Base-by-base conservation (phyloP, 2,888 invertebrate species). In the Encarsia formosa region DNA sequence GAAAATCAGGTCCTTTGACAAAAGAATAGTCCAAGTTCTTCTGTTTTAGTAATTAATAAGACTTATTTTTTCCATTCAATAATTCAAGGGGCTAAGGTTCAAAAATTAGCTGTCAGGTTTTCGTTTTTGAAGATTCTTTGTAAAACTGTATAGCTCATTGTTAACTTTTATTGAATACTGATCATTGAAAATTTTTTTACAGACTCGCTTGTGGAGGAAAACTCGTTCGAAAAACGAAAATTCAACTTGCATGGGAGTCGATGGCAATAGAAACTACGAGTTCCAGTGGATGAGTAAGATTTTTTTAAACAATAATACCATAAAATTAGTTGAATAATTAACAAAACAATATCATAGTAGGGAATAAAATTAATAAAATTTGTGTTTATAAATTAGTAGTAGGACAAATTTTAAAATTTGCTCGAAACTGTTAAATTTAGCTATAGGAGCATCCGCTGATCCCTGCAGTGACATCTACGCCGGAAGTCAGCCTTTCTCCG, bases 201-300 rank as follows among this genome's bases (percentile, higher is more conserved):
- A 39, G 39, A 24, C 39, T 24, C 22, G 39, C 2, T 11, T 39
- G 24, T 87, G 86, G 85, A 79, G 87, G 19, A 87, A 87, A 66
- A 87, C 84, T 1, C 79, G 86, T 1, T 79, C 81, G 1, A 1
- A 32, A 0, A 64, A 67, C 9, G 59, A 71, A 3, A 16, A 16
- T 15, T 1, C 67, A 0, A 63, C 70, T 0, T 89, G 88, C 60
- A 72, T 74, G 4, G 90, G 90, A 13, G 82, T 83, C 0, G 90
- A 90, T 65, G 82, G 81, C 0, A 90, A 89, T 69, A 76, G 89
- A 2, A 90, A 90, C 74, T 90, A 82, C 63, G 86, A 80, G 48
- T 82, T 81, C 63, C 75, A 79, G 56, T 89, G 88, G 87, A 82
- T 79, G 75, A 79, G 77, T 66, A 77, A 64, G 66, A 56, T 3